Conservation (phyloP, 2,797 vertebrate species). For the Falco columbarius region DNA sequence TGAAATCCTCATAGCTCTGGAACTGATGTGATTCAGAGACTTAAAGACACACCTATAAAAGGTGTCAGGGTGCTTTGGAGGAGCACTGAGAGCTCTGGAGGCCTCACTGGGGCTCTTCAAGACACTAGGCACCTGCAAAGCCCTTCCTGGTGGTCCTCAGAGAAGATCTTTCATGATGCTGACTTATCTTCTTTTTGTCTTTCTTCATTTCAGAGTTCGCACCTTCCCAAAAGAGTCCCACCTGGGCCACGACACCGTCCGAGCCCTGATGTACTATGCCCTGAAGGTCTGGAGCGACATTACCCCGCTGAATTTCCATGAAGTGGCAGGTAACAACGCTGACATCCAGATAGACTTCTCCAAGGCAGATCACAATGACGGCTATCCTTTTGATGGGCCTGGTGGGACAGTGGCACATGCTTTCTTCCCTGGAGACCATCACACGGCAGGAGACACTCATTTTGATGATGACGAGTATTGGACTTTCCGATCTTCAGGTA, state of each 20-base stretch:
- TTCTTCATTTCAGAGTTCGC: constrained; percentile 81
- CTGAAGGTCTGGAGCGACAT: constrained; percentile 98
- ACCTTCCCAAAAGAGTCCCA: constrained; percentile 91
- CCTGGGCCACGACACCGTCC: constrained; percentile 90
- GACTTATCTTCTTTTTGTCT: neutral
- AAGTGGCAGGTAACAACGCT: constrained; percentile 90
- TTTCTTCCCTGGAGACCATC: constrained; percentile 91
- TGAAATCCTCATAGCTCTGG: neutral
- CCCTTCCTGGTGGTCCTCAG: neutral
- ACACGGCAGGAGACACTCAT: constrained; percentile 90
- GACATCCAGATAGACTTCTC: constrained; percentile 98
- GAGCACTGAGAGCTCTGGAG: accelerated
- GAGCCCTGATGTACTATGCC: constrained; percentile 95
- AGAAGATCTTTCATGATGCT: neutral
- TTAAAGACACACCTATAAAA: neutral
- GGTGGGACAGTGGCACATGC: constrained; percentile 94
- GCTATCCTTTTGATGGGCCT: constrained; percentile 93
- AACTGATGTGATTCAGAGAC: neutral
- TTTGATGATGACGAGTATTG: constrained; percentile 95
- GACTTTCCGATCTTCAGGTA: constrained; percentile 95
- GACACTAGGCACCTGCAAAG: neutral
- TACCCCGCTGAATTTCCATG: constrained; percentile 91
- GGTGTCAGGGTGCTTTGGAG: neutral
- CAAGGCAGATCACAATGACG: constrained; percentile 88
- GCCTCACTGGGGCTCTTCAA: neutral